Evolutionary conservation across 2,888 invertebrate species (phyloP).

Genomic region (Agapostemon virescens): DNA sequence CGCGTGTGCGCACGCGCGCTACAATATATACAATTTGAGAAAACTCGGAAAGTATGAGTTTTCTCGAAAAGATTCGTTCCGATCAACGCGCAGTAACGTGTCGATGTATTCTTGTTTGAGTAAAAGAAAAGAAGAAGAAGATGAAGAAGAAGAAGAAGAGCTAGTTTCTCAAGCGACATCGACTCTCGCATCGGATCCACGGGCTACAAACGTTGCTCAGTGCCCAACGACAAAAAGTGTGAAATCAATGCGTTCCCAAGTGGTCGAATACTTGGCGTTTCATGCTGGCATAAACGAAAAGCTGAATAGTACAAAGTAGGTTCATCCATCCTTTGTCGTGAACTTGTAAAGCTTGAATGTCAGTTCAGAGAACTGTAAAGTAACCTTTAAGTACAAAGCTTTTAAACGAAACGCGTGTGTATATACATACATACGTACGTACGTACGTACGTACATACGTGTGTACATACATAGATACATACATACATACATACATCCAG

Average conservation of each 20-base stretch:
- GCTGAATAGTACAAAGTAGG: constrained; percentile 29
- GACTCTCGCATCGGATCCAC: not conserved
- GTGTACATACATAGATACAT: not conserved
- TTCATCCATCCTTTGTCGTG: constrained; percentile 15
- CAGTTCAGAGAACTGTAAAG: constrained; percentile 56
- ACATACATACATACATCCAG: constrained; percentile 6
- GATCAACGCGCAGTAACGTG: not conserved
- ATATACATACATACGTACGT: not conserved
- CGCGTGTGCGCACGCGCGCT: not conserved
- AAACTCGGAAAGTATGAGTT: not conserved
- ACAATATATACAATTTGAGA: not conserved
- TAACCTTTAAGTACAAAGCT: constrained; percentile 49
- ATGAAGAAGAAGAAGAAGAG: too few species aligned
- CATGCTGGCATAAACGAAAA: constrained; percentile 51
- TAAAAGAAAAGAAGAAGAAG: too few species aligned
- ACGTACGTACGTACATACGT: not conserved
- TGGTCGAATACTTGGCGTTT: constrained; percentile 34
- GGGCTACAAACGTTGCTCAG: constrained; percentile 6
- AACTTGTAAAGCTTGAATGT: constrained; percentile 47
- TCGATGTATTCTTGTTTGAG: not conserved
- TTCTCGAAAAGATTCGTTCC: not conserved
- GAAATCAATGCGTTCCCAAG: constrained; percentile 26
- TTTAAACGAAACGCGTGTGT: constrained; percentile 11
- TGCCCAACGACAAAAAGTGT: not conserved
- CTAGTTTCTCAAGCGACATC: constrained; percentile 11